Conservation (phyloP, 2,797 vertebrate species). For the Cossypha niveicapilla region DNA sequence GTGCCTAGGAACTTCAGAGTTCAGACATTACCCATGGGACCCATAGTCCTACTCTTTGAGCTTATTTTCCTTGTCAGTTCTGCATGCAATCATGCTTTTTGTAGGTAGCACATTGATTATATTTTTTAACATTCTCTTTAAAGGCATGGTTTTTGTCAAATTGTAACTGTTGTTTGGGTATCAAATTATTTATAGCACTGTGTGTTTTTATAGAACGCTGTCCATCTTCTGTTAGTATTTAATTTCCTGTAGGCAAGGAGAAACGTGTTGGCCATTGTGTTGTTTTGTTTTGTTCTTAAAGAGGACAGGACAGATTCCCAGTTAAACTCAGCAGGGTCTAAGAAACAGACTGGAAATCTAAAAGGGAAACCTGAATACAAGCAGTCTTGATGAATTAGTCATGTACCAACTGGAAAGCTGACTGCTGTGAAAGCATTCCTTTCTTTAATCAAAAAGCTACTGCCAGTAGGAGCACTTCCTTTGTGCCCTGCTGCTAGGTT, state of each 20-base stretch:
- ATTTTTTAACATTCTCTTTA: not conserved
- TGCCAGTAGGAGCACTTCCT: not conserved
- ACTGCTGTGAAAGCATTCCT: not conserved
- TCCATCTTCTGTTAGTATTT: not conserved
- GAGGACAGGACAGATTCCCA: not conserved
- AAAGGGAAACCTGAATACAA: not conserved
- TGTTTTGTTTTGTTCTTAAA: not conserved
- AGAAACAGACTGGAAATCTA: not conserved
- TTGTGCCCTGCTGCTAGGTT: not conserved
- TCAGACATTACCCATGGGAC: not conserved
- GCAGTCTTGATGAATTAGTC: not conserved
- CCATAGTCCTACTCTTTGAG: not conserved
- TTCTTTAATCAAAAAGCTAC: not conserved
- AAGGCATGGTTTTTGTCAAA: not conserved
- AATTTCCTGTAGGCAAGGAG: not conserved
- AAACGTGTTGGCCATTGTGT: accelerated
- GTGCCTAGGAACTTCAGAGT: not conserved
- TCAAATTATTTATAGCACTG: not conserved
- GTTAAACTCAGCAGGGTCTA: not conserved
- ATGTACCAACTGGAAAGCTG: not conserved
- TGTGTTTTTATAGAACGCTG: not conserved
- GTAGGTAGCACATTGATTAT: not conserved
- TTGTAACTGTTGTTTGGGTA: not conserved
- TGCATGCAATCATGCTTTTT: not conserved
- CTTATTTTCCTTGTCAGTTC: not conserved